These are phyloP conservation scores for Nebria ingens DNA, from an alignment of 1,140 invertebrate species.

Conservation along the genomic window DNA sequence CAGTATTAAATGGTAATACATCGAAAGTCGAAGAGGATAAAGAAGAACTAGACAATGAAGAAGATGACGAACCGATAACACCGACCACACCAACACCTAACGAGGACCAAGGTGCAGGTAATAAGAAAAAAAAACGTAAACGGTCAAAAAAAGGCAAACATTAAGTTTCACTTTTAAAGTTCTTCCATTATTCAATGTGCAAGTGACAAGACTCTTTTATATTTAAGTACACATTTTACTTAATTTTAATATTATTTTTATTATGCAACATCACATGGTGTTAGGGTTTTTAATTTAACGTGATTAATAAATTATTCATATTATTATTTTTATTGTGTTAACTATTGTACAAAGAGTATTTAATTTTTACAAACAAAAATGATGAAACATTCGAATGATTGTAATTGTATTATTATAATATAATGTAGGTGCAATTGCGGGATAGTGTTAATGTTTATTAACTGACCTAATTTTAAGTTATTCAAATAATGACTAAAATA, in stretches of 20 bases:
- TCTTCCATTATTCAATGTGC: too few relatives aligned
- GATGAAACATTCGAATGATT: not conserved
- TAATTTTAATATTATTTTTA: constrained; percentile 1
- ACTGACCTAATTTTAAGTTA: not conserved
- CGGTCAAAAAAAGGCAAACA: constrained; percentile 29
- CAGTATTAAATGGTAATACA: constrained; percentile 7
- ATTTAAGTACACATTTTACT: constrained; percentile 2
- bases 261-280: constrained; percentile 1
- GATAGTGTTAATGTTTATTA: constrained; percentile 1
- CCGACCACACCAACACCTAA: constrained; percentile 27
- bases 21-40: not conserved
- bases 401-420: not conserved
- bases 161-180: constrained; percentile 8
- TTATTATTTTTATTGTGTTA: constrained; percentile 1
- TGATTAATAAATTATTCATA: not conserved
- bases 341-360: constrained; percentile 7
- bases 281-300: not conserved
- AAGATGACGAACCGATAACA: constrained; percentile 21
- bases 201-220: too few relatives aligned
- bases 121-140: constrained; percentile 27
- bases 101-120: constrained; percentile 20
- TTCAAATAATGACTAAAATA: constrained; percentile 2
- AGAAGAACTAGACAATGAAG: constrained; percentile 1
- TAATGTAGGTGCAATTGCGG: not conserved
- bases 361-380: not conserved